Evolutionary conservation across 2,113 vertebrate species (phyloP).

Genomic region (Procavia capensis): DNA sequence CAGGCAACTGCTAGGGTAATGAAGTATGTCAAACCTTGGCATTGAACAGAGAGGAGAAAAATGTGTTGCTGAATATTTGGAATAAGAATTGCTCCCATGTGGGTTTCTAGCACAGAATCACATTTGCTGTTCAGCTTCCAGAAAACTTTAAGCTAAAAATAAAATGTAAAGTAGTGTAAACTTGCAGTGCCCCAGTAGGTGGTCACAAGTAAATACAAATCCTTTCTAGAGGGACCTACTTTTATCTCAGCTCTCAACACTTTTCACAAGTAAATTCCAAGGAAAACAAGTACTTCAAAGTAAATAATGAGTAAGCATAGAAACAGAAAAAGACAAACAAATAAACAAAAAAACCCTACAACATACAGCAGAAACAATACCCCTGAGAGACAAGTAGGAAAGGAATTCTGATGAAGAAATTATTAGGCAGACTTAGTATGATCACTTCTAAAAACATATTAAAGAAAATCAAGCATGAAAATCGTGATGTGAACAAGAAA

Average conservation of each 20-base stretch:
- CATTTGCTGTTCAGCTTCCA: neutral
- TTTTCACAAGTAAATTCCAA: neutral
- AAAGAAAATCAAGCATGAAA: neutral
- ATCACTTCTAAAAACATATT: neutral
- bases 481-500: neutral
- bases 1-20: neutral
- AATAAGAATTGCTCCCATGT: neutral
- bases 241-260: neutral
- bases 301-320: neutral
- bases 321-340: neutral
- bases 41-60: neutral
- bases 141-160: conserved; percentile 4
- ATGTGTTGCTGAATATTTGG: neutral
- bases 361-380: neutral
- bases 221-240: neutral
- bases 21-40: neutral
- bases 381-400: neutral
- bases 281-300: neutral
- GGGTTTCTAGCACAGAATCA: neutral
- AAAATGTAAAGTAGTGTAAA: conserved; percentile 10
- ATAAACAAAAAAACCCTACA: neutral
- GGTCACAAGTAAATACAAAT: neutral
- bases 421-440: neutral
- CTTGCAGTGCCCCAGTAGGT: neutral
- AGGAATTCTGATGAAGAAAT: neutral